Evolutionary conservation across 2,113 vertebrate species (phyloP).

Genomic region (Brienomyrus brachyistius): DNA sequence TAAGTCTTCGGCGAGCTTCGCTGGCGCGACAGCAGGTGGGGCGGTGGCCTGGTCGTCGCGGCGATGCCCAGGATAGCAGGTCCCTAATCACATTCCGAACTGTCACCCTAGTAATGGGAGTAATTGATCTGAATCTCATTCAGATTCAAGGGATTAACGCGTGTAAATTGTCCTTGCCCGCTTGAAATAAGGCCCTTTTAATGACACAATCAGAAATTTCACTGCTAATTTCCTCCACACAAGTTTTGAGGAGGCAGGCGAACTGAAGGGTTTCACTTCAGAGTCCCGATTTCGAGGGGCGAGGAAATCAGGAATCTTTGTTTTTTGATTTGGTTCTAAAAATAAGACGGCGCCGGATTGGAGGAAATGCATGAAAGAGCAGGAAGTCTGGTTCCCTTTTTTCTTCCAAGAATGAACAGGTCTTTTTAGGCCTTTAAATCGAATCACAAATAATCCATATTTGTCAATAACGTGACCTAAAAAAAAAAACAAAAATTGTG

Average conservation of each 20-base stretch:
- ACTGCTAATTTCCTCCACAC: constrained; percentile 40
- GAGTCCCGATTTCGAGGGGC: not conserved
- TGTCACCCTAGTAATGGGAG: constrained; percentile 49
- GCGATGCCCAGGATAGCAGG: constrained; percentile 35
- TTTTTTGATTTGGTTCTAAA: constrained; percentile 22
- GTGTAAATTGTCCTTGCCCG: constrained; percentile 57
- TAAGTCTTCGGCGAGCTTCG: not conserved
- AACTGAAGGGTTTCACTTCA: not conserved
- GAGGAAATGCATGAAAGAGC: not conserved
- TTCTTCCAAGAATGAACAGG: not conserved
- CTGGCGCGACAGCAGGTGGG: not conserved
- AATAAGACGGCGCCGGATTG: not conserved
- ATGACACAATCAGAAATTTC: constrained; percentile 56
- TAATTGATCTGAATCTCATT: constrained; percentile 57
- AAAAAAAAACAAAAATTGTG: constrained; percentile 1
- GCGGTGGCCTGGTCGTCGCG: constrained; percentile 32
- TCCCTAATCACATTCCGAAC: constrained; percentile 46
- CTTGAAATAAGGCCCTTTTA: constrained; percentile 52
- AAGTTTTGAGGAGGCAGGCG: constrained; percentile 27
- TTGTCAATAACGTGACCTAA: constrained; percentile 12
- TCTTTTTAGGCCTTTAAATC: not conserved
- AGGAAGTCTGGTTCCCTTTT: not conserved
- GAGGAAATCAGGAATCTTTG: constrained; percentile 11
- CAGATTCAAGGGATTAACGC: constrained; percentile 54
- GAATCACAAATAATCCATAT: constrained; percentile 21